A percentile compares a stretch with the other conserved stretches of the same genome.
Conservation (phyloP, 2,113 vertebrate species). For the Lagopus leucura region DNA sequence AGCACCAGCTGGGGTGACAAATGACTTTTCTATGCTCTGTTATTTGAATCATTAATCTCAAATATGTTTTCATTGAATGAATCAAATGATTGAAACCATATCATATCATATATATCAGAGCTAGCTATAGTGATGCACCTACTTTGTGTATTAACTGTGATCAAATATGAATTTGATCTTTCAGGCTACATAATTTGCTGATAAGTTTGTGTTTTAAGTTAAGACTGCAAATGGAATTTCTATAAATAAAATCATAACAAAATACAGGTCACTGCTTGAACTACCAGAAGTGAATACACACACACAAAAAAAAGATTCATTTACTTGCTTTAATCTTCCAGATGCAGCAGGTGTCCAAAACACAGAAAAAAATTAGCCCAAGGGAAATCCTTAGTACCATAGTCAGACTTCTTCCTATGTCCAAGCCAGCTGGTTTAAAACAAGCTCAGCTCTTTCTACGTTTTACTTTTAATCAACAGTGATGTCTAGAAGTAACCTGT, state of each 20-base stretch:
- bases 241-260: not conserved
- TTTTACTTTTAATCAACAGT: not conserved
- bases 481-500: not conserved
- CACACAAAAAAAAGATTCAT: not conserved
- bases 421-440: not conserved
- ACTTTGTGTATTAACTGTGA: not conserved
- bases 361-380: not conserved
- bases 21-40: slow-evolving; percentile 1
- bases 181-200: not conserved
- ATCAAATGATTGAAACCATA: not conserved
- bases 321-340: not conserved
- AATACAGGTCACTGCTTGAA: not conserved
- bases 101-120: not conserved
- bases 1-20: slow-evolving; percentile 14
- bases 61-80: not conserved
- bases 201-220: slow-evolving; percentile 13
- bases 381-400: not conserved
- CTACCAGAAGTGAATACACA: not conserved
- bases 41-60: slow-evolving; percentile 45
- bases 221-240: not conserved
- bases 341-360: not conserved
- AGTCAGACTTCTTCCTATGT: not conserved
- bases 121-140: not conserved
- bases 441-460: not conserved
- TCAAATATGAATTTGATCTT: slow-evolving; percentile 2